Evolutionary conservation across 1,140 invertebrate genomes (phyloP).

Genomic region (Pseudomyrmex cubaensis): DNA sequence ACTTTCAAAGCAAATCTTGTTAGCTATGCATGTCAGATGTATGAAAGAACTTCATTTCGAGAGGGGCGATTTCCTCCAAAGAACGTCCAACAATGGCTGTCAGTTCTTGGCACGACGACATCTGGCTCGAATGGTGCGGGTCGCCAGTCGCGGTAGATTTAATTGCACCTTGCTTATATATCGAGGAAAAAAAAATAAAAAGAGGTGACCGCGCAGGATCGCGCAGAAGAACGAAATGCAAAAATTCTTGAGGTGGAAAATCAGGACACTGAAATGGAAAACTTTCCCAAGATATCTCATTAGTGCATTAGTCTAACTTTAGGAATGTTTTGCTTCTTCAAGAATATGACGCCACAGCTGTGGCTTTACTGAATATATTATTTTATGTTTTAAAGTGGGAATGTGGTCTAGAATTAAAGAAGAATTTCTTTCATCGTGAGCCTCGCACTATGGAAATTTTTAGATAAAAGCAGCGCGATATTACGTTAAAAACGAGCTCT

Average conservation of each 20-base stretch:
- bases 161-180: slow-evolving; percentile 44
- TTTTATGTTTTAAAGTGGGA: not conserved
- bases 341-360: not conserved
- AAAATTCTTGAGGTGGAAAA: slow-evolving; percentile 16
- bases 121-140: slow-evolving; percentile 43
- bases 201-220: not conserved
- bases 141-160: slow-evolving; percentile 30
- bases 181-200: slow-evolving; percentile 15
- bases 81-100: slow-evolving; percentile 46
- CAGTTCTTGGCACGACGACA: slow-evolving; percentile 35
- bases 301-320: slow-evolving; percentile 3
- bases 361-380: not conserved
- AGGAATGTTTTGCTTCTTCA: not conserved
- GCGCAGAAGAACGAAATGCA: not conserved
- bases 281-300: slow-evolving; percentile 15
- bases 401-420: not conserved
- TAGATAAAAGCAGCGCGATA: not conserved
- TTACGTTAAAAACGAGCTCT: not conserved
- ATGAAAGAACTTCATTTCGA: slow-evolving; percentile 51
- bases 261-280: not conserved
- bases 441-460: not conserved
- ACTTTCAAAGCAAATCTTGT: slow-evolving; percentile 49
- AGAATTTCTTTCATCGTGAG: not conserved
- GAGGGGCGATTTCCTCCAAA: slow-evolving; percentile 43
- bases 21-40: slow-evolving; percentile 47